These are phyloP conservation scores for Euleptes europaea DNA, from an alignment of 2,113 vertebrate species.

Conservation along the genomic window DNA sequence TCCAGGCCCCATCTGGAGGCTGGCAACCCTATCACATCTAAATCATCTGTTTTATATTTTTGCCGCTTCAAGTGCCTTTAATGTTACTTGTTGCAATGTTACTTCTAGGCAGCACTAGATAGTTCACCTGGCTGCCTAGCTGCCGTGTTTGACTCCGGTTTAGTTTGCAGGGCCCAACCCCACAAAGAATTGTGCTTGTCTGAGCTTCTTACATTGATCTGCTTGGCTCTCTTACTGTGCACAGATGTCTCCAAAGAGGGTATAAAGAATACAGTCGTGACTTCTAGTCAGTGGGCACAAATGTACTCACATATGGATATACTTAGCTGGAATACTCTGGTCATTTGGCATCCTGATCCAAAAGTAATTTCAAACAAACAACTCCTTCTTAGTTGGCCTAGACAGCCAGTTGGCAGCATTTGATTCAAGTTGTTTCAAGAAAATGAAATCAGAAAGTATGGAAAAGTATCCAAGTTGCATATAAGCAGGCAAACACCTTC, in stretches of 20 bases:
- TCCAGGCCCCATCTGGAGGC: no score
- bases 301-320: not conserved
- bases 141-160: not conserved
- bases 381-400: constrained; percentile 36
- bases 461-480: constrained; percentile 41
- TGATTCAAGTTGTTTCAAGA: constrained; percentile 48
- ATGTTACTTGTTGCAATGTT: not conserved
- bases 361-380: constrained; percentile 40
- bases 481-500: constrained; percentile 45
- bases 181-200: not conserved
- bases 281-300: not conserved
- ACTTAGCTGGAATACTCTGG: constrained; percentile 11
- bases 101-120: not conserved
- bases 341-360: constrained; percentile 13
- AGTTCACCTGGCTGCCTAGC: not conserved
- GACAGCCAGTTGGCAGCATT: constrained; percentile 36
- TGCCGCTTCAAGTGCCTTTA: not conserved
- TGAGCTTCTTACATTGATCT: not conserved
- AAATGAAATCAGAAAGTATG: constrained; percentile 4
- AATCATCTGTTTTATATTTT: not conserved
- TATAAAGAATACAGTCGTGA: not conserved
- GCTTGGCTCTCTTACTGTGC: not conserved
- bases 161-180: not conserved
- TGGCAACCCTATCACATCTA: not conserved
- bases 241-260: not conserved